A percentile compares a stretch with the other conserved stretches of the same genome.
Evolutionary conservation across 2,797 vertebrate genomes (phyloP).

Genomic region (Alexandromys oeconomus): DNA sequence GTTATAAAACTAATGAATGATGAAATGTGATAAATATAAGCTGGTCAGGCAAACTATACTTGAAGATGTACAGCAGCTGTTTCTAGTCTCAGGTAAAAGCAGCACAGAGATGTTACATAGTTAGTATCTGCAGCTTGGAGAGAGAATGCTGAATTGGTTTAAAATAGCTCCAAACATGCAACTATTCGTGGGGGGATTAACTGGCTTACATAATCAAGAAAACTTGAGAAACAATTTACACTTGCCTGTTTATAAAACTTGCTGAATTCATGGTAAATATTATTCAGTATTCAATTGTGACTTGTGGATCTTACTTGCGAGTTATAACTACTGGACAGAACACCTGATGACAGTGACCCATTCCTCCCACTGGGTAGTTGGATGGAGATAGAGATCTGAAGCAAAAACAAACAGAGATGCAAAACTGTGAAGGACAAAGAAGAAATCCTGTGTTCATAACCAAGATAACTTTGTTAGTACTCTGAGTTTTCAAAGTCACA

Average conservation of each 20-base stretch:
- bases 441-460: neutral
- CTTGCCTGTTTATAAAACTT: neutral
- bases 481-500: neutral
- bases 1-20: conserved; percentile 70
- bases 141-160: conserved; percentile 72
- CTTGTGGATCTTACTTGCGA: conserved; percentile 9
- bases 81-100: conserved; percentile 20
- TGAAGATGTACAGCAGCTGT: conserved; percentile 22
- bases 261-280: conserved; percentile 57
- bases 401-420: neutral
- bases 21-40: conserved; percentile 68
- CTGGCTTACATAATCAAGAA: conserved; percentile 46
- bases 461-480: neutral
- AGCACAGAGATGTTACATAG: conserved; percentile 43
- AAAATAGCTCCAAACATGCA: conserved; percentile 64
- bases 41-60: conserved; percentile 52
- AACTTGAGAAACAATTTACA: conserved; percentile 62
- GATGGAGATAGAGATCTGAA: neutral
- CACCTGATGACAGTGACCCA: neutral
- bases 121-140: conserved; percentile 68
- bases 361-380: neutral
- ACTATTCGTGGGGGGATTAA: conserved; percentile 61
- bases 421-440: neutral
- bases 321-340: neutral
- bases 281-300: conserved; percentile 38